These are phyloP conservation scores for Timandra comae DNA, from an alignment of 2,888 invertebrate genomes.

Conservation along the genomic window DNA sequence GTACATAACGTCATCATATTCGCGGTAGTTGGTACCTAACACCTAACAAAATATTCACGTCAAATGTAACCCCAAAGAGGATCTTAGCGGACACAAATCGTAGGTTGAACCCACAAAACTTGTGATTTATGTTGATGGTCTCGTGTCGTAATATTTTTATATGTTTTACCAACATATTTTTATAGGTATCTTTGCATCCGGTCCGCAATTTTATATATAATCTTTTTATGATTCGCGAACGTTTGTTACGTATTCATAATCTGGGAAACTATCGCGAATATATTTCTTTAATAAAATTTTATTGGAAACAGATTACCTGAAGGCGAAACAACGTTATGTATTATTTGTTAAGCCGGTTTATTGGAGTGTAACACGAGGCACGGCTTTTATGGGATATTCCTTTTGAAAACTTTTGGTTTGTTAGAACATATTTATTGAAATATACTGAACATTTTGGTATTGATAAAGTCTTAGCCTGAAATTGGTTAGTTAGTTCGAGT, in stretches of 20 bases:
- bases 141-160: constrained; percentile 34
- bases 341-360: too few species aligned
- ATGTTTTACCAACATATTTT: constrained; percentile 29
- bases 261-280: not conserved
- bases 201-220: constrained; percentile 14
- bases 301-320: constrained; percentile 1
- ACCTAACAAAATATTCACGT: constrained; percentile 3
- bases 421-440: too few species aligned
- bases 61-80: constrained; percentile 9
- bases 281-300: not conserved
- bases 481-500: too few species aligned
- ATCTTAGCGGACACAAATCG: constrained; percentile 27
- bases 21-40: constrained; percentile 12
- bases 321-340: not conserved
- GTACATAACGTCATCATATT: constrained; percentile 4
- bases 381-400: too few species aligned
- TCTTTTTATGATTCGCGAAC: constrained; percentile 14
- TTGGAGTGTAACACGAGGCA: not conserved
- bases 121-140: constrained; percentile 38
- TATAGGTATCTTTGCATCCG: constrained; percentile 21
- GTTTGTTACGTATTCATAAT: not conserved
- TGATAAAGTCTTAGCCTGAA: too few species aligned
- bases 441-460: too few species aligned
- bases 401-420: too few species aligned
- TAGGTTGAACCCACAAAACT: constrained; percentile 29